Base-by-base conservation (phyloP, 2,888 invertebrate species). In the Lacanobia oleracea region DNA sequence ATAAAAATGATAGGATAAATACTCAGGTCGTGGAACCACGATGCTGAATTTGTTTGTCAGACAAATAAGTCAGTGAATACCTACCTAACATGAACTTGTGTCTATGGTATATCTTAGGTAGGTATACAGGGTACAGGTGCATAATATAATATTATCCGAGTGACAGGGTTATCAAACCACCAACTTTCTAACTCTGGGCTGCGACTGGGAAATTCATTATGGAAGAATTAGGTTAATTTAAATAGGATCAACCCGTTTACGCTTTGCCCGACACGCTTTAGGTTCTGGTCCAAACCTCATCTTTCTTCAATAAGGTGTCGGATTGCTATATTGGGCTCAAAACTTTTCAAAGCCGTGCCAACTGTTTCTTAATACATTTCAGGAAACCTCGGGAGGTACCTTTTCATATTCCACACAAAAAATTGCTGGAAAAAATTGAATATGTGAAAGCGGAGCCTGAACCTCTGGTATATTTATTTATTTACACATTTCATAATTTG, bases 401-500 rank as follows among this genome's bases (percentile, higher is more conserved):
- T 9, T 97, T 97, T 85, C 97, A 97, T 85, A 90, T 97, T 71
- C 97, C 97, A 0, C 97, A 97, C 84, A 97, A 96, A 84, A 97
- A 97, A 83, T 89, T 97, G 37, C 88, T 97, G 75, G 97, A 97
- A 81, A 97, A 97, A 89, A 97, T 97, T 71, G 97, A 97, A 88
- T 95, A 93, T 85, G 96, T 96, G 45, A 95, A 94, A 81, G 92
- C 94, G 75, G 91, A 93, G 72, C 96, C 96, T 0, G 97, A 97
- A 87, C 97, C 97, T 37, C 89, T 97, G 94, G 97, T 97, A 78
- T 27, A 2, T 27, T 27, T 27, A n/a, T n/a, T n/a, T 21, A 43
- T 50, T 40, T 27, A n/a, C 23, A 57, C 10, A 23, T 56, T 45
- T 75, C n/a, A 71, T 51, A 62, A 53, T 61, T 67, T 67, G 23